Base-by-base conservation (phyloP, 2,797 vertebrate species). In the Melanotaenia parkinsoni region DNA sequence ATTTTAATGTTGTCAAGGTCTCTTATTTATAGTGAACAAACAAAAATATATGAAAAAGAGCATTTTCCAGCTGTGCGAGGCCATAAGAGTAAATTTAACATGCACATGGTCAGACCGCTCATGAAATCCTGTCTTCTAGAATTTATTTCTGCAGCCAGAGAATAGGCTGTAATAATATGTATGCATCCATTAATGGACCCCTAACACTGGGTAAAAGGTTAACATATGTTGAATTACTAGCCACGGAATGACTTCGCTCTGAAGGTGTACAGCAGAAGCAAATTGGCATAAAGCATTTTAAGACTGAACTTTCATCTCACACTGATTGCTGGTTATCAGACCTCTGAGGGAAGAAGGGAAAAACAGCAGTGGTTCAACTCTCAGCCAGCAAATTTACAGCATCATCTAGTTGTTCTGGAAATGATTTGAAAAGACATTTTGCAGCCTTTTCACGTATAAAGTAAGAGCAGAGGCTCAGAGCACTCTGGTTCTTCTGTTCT, bases 251-350 rank as follows among this genome's bases (percentile, higher is more conserved):
- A 70, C 12, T 76, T 24, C 20, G 58, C 20, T 72, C 58, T 16
- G 81, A 76, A 63, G 56, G 62, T 80, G 79, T 32, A 43, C 69
- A 58, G 43, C 51, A 32, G 71, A 63, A 32, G 11, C 30, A 70
- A 63, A 86, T 83, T 71, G 70, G 54, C 76, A 77, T 76, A 69
- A 74, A 75, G 50, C 8, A 1, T 66, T 57, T 72, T 64, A 20
- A 81, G 68, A 24, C 66, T 69, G 67, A 82, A 58, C 77, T 80
- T 70, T 80, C 66, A 74, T 83, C 71, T 72, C 53, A 32, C 20
- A 63, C 63, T 73, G 77, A 82, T 85, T 70, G 67, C 67, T 14
- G 22, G 47, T 82, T 82, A 69, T 79, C 59, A 67, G 63, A 72
- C 51, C 53, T 67, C 66, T 74, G 20, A 33, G 64, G 53, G 35